Conservation (phyloP, 2,113 vertebrate genomes). For the Mungos mungo region DNA sequence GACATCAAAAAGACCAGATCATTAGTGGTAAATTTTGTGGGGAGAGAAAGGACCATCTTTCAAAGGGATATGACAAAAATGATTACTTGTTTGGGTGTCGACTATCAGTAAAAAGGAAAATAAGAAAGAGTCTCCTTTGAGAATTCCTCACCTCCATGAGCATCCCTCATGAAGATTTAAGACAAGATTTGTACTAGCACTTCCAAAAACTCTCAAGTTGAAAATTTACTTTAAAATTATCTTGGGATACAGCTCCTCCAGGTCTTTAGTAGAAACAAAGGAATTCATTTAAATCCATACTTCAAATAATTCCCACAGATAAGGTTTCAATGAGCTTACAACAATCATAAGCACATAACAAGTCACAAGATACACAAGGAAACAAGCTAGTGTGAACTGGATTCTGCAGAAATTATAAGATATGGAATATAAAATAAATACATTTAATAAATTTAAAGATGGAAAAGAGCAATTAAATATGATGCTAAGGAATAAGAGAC, state of each 20-base stretch:
- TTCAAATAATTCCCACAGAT: neutral
- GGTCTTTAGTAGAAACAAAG: neutral
- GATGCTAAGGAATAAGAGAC: neutral
- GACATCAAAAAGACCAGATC: neutral
- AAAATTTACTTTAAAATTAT: slow-evolving; percentile 11
- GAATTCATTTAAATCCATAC: neutral
- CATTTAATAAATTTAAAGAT: neutral
- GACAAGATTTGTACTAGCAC: neutral
- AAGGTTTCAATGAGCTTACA: neutral
- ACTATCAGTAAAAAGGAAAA: slow-evolving; percentile 16
- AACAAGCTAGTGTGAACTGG: neutral
- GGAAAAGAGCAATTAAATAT: neutral
- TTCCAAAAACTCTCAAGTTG: neutral
- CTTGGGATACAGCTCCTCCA: neutral
- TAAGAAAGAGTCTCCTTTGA: neutral
- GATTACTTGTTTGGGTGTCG: neutral
- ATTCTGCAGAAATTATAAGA: neutral
- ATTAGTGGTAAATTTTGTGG: neutral
- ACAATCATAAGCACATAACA: neutral
- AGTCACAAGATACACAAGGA: neutral
- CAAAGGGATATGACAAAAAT: neutral
- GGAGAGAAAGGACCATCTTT: neutral
- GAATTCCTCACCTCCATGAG: neutral
- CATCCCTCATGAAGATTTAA: neutral
- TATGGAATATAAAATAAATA: neutral